These are phyloP conservation scores for Deilephila elpenor DNA, from an alignment of 2,888 invertebrate genomes.

Conservation along the genomic window DNA sequence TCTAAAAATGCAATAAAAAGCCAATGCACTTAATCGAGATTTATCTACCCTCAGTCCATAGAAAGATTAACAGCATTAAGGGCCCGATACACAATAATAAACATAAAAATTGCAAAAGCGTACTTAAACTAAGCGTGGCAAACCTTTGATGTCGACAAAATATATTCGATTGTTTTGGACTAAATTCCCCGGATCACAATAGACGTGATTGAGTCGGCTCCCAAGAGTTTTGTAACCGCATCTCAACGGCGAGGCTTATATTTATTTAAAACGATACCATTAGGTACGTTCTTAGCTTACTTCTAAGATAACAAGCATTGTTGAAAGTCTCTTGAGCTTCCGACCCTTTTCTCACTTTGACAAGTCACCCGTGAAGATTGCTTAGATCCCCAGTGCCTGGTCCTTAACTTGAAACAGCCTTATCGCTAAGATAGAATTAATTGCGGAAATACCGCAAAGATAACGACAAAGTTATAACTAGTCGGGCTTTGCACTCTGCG, in stretches of 20 bases:
- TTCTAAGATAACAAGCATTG: constrained; percentile 84
- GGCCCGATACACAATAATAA: background rate
- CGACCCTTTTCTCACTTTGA: constrained; percentile 83
- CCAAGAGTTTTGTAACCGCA: constrained; percentile 42
- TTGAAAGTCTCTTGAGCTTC: constrained; percentile 82
- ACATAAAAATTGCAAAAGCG: background rate
- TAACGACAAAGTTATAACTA: constrained; percentile 78
- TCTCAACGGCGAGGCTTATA: constrained; percentile 51
- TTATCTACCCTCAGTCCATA: background rate
- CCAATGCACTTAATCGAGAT: constrained; percentile 10
- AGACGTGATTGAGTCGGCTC: constrained; percentile 39
- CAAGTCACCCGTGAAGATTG: constrained; percentile 84
- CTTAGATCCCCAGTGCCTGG: constrained; percentile 81
- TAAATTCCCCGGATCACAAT: constrained; percentile 29
- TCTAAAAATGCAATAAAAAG: constrained; percentile 17
- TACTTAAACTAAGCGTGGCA: background rate
- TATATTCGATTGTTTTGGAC: constrained; percentile 27
- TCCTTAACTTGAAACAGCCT: constrained; percentile 82
- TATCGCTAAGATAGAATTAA: constrained; percentile 81
- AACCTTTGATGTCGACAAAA: constrained; percentile 18
- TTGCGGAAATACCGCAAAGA: constrained; percentile 81
- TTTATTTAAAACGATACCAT: constrained; percentile 82
- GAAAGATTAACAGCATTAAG: background rate
- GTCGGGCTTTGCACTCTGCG: constrained; percentile 57
- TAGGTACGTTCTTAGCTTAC: constrained; percentile 77